Evolutionary conservation across 1,140 invertebrate species (phyloP).

Genomic region (Gryllus bimaculatus): DNA sequence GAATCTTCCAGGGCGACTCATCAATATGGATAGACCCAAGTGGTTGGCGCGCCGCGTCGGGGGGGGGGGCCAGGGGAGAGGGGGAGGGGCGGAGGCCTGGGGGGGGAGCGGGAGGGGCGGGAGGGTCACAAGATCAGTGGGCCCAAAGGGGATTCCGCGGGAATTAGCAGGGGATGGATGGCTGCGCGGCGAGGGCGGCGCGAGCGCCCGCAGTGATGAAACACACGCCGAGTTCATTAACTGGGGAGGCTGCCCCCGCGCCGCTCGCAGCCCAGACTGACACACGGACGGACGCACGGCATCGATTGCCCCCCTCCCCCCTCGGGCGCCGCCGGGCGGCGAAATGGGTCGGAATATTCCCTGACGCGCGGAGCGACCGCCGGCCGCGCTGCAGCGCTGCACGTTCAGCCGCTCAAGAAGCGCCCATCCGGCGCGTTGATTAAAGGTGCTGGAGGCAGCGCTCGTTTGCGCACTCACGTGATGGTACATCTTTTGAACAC

Average conservation of each 20-base stretch:
- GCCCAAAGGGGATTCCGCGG: background rate
- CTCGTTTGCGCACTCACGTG: no score
- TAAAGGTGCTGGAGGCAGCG: no score
- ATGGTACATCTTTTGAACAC: no score
- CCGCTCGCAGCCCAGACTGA: background rate
- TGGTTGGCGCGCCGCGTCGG: background rate
- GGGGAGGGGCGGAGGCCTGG: background rate
- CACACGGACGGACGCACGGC: background rate
- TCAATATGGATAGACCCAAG: slow-evolving; percentile 4
- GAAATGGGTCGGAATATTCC: no score
- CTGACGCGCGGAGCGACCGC: no score
- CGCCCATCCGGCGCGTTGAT: no score
- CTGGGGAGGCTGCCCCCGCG: background rate
- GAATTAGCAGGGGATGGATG: background rate
- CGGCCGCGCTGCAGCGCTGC: no score
- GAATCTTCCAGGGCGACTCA: background rate
- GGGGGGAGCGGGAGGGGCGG: no score
- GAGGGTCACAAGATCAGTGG: background rate
- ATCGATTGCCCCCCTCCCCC: background rate
- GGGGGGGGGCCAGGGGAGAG: no score
- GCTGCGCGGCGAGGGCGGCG: background rate
- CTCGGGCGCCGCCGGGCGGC: no score
- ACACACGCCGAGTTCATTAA: slow-evolving; percentile 3
- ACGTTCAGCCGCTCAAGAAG: no score
- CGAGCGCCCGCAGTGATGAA: background rate